These are phyloP conservation scores for Anagrus nilaparvatae DNA, from an alignment of 1,140 invertebrate genomes.

Conservation along the genomic window DNA sequence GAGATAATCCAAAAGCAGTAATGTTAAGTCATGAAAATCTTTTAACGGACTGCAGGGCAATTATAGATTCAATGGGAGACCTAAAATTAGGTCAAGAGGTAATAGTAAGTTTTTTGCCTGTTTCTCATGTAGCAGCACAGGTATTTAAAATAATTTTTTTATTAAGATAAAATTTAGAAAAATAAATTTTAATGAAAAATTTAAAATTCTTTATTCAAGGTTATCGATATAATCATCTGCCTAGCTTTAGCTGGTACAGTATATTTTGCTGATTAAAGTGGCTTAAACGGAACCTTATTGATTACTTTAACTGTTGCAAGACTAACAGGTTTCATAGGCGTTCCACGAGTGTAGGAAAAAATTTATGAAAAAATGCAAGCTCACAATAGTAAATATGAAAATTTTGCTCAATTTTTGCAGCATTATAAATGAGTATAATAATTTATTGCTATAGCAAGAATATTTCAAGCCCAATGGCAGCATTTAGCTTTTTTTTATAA, in stretches of 20 bases:
- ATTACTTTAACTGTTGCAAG: constrained; percentile 63
- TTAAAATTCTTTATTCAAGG: no score
- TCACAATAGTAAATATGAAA: no score
- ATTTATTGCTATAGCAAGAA: no score
- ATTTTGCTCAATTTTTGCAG: no score
- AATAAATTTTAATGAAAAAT: no score
- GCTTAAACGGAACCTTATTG: constrained; percentile 68
- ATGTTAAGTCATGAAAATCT: constrained; percentile 87
- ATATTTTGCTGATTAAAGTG: constrained; percentile 79
- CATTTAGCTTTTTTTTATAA: no score
- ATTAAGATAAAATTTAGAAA: no score
- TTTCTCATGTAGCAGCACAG: constrained; percentile 85
- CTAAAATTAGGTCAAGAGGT: constrained; percentile 44
- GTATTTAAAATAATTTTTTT: no score
- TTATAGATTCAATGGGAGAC: constrained; percentile 32
- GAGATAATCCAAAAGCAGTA: constrained; percentile 81
- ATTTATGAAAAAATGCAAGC: constrained; percentile 77
- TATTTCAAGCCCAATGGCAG: no score
- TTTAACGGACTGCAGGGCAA: constrained; percentile 47
- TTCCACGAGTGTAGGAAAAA: constrained; percentile 89
- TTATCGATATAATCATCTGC: constrained; percentile 65
- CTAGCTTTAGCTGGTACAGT: constrained; percentile 51
- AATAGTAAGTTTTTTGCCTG: constrained; percentile 71
- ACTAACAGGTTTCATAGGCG: constrained; percentile 76
- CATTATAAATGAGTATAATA: no score